These are phyloP conservation scores for Leptopilina syphax DNA, from an alignment of 2,888 invertebrate species.

Conservation along the genomic window DNA sequence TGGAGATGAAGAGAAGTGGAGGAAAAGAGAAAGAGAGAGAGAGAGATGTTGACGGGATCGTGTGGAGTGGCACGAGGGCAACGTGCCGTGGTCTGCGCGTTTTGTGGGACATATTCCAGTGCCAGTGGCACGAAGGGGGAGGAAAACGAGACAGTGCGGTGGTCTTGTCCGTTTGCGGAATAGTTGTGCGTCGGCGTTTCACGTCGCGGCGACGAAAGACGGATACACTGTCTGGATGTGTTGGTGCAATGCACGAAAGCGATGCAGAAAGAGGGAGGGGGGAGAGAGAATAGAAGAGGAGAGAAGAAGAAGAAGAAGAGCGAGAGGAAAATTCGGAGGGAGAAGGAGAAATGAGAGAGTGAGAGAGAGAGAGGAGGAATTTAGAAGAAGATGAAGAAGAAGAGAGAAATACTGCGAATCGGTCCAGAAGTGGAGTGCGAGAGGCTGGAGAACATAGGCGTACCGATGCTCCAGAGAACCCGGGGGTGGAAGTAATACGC, in stretches of 20 bases:
- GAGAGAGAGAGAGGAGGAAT: neutral
- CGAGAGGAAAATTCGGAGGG: neutral
- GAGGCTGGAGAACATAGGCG: constrained; percentile 55
- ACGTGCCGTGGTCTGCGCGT: constrained; percentile 47
- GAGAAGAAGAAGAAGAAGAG: neutral
- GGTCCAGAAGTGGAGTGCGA: constrained; percentile 45
- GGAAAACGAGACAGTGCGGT: constrained; percentile 33
- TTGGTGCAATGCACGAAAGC: constrained; percentile 20
- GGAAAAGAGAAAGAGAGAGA: constrained; percentile 41
- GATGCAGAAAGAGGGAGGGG: neutral
- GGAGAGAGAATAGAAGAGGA: neutral
- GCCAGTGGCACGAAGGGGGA: constrained; percentile 39
- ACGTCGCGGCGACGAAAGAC: constrained; percentile 43
- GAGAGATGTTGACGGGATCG: constrained; percentile 33
- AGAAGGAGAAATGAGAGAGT: no score
- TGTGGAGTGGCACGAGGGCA: constrained; percentile 48
- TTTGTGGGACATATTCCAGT: constrained; percentile 43
- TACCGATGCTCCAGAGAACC: constrained; percentile 60
- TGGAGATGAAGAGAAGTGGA: constrained; percentile 32
- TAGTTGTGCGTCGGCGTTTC: constrained; percentile 52
- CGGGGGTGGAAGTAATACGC: constrained; percentile 54
- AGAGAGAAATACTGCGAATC: constrained; percentile 32
- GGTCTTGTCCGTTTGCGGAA: constrained; percentile 42
- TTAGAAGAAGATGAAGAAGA: neutral
- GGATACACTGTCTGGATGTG: constrained; percentile 4